Evolutionary conservation across 2,113 vertebrate species (phyloP).

Genomic region (Ctenomys sociabilis): DNA sequence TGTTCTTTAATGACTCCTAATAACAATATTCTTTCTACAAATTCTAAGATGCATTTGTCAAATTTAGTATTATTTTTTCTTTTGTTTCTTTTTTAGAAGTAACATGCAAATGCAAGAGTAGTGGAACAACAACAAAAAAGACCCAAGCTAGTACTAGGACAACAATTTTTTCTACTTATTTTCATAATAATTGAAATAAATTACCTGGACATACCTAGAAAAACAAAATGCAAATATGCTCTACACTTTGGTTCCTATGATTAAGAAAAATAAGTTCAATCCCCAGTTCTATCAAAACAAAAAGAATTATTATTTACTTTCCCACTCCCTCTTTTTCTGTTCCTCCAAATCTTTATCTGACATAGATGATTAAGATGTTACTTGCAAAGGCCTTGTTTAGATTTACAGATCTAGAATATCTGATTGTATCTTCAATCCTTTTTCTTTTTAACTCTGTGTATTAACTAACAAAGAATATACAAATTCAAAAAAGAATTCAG

Average conservation of each 20-base stretch:
- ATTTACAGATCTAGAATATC: background rate
- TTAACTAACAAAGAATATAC: background rate
- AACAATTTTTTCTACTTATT: background rate
- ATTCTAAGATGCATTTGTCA: background rate
- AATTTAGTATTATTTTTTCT: background rate
- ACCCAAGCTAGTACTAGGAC: background rate
- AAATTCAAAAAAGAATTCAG: background rate
- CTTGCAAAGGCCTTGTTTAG: background rate
- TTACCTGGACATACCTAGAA: background rate
- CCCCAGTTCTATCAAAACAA: no score
- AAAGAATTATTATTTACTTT: background rate
- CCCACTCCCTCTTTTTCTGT: background rate
- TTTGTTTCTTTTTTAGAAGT: background rate
- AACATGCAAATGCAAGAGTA: background rate
- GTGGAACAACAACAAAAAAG: background rate
- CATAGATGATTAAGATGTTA: background rate
- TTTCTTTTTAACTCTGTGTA: background rate
- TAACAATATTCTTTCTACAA: background rate
- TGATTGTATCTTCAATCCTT: background rate
- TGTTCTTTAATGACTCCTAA: conserved; percentile 33
- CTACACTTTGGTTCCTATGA: background rate
- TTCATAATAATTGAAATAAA: background rate
- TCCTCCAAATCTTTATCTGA: background rate
- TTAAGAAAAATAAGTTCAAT: no score
- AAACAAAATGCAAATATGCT: background rate